Conservation (phyloP, 2,797 vertebrate species). For the Acestrorhynchus altus region DNA sequence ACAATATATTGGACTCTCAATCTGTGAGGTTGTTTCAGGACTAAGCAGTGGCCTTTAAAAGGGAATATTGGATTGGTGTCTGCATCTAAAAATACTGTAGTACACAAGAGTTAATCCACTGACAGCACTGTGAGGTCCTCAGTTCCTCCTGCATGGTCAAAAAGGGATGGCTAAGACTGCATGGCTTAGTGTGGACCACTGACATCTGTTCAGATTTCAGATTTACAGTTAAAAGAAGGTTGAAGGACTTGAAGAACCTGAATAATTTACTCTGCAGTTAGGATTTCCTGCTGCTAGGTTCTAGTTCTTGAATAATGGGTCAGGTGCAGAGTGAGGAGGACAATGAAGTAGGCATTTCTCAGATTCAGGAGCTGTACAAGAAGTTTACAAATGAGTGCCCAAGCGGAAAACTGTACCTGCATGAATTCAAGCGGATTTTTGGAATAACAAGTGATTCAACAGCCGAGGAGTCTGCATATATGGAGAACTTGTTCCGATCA, state of each 20-base stretch:
- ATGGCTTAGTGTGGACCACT: not conserved
- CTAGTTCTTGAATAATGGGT: conserved; percentile 64
- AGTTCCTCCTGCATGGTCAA: not conserved
- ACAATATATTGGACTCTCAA: not conserved
- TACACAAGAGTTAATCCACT: conserved; percentile 37
- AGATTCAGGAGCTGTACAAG: conserved; percentile 76
- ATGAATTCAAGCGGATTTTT: conserved; percentile 79
- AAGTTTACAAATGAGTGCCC: conserved; percentile 76
- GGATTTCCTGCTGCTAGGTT: not conserved
- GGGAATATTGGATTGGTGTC: conserved; percentile 25
- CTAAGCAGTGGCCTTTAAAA: conserved; percentile 1
- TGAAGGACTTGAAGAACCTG: not conserved
- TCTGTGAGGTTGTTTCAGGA: not conserved
- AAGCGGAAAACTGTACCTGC: conserved; percentile 73
- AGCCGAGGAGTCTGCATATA: conserved; percentile 69
- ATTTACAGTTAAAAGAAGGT: not conserved
- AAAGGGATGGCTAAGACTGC: not conserved
- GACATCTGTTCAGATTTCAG: no score
- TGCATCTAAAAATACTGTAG: conserved; percentile 43
- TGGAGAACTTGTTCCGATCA: conserved; percentile 72
- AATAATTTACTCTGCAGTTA: not conserved
- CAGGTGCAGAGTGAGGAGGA: conserved; percentile 58
- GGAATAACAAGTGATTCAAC: conserved; percentile 62
- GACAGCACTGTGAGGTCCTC: conserved; percentile 1
- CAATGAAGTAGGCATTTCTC: conserved; percentile 66